phyloP scores from a whole-genome alignment of 2,797 vertebrate species.

The Valencia hispanica region DNA sequence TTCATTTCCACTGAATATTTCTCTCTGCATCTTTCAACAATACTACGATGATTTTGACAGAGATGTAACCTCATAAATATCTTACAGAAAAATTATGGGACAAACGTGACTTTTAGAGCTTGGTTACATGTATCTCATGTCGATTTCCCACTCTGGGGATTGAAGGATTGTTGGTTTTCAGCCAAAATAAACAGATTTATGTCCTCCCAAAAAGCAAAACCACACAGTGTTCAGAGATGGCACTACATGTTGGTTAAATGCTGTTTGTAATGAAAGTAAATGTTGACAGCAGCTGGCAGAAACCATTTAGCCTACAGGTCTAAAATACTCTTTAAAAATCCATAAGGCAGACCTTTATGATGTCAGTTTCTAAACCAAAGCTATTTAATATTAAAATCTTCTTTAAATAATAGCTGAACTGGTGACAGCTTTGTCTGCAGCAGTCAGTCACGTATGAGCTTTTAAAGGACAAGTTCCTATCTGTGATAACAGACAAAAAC shows the following conservation, averaged over 20 bases:
- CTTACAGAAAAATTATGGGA: conserved; percentile 1
- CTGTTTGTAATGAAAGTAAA: background rate
- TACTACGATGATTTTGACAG: background rate
- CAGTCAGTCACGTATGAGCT: background rate
- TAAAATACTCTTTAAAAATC: background rate
- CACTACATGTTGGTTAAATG: background rate
- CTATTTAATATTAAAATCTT: background rate
- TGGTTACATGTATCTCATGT: background rate
- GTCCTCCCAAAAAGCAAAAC: background rate
- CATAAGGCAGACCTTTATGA: too few relatives aligned
- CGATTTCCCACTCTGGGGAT: background rate
- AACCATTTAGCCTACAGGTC: background rate
- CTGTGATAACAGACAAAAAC: too few relatives aligned
- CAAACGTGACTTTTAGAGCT: background rate
- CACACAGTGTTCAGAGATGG: background rate
- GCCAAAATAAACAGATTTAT: background rate
- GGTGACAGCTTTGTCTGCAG: background rate
- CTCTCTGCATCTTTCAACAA: background rate
- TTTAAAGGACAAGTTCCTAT: background rate
- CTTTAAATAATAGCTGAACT: background rate
- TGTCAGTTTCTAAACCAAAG: too few relatives aligned
- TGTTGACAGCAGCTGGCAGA: background rate
- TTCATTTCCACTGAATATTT: background rate
- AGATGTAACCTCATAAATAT: background rate
- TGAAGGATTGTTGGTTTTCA: background rate